Evolutionary conservation across 64 coral and sea anemone genomes (phyloP).

Genomic region (Porites australiensis): DNA sequence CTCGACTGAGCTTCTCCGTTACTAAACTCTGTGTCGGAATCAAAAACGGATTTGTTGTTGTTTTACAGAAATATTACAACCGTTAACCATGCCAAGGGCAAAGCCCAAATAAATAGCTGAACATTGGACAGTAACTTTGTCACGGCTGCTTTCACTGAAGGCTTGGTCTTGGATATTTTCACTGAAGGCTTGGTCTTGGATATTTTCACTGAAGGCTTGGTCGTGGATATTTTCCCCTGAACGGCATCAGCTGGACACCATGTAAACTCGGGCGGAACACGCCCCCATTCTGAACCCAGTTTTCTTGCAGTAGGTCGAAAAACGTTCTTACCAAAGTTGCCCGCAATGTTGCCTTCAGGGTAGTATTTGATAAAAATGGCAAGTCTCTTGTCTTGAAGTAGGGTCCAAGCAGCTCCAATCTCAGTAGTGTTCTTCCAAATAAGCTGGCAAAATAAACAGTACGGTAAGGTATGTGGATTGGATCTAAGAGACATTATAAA

Average conservation of each 20-base stretch:
- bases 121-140: not conserved
- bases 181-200: too few relatives aligned
- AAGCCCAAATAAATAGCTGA: not conserved
- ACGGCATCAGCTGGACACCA: not conserved
- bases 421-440: conserved; percentile 34
- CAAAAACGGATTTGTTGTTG: too few relatives aligned
- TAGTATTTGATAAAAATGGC: conserved; percentile 40
- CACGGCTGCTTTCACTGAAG: not conserved
- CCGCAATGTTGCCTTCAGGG: not conserved
- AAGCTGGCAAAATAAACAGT: not conserved
- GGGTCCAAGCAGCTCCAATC: not conserved
- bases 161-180: too few relatives aligned
- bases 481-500: too few relatives aligned
- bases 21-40: too few relatives aligned
- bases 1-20: too few relatives aligned
- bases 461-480: too few relatives aligned
- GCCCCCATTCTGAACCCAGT: not conserved
- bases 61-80: not conserved
- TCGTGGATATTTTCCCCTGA: too few relatives aligned
- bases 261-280: not conserved
- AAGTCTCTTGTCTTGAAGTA: not conserved
- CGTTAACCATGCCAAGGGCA: not conserved
- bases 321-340: not conserved
- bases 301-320: not conserved
- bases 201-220: too few relatives aligned